phyloP scores from a whole-genome alignment of 1,140 invertebrate species.

The Apocrypta bakeri region DNA sequence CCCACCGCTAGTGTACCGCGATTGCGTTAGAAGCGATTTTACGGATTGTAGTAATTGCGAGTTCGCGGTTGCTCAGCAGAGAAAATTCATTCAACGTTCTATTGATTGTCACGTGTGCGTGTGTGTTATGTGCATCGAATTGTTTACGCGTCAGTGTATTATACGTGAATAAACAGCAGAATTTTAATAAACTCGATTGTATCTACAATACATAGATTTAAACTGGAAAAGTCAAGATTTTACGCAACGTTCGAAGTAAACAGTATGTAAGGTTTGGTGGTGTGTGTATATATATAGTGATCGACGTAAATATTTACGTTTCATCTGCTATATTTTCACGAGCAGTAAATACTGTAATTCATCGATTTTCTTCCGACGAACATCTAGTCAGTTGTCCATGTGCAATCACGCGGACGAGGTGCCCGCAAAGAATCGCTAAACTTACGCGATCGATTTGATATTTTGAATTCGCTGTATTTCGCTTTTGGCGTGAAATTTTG shows the following conservation, averaged over 20 bases:
- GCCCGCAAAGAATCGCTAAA: too few species aligned
- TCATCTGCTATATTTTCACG: neutral
- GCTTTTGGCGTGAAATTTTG: too few species aligned
- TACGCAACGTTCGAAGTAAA: conserved; percentile 11
- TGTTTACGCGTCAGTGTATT: neutral
- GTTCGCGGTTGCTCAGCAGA: conserved; percentile 27
- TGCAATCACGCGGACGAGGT: neutral
- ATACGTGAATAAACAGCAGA: too few species aligned
- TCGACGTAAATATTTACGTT: conserved; percentile 28
- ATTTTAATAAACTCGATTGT: too few species aligned
- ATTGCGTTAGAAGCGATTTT: neutral
- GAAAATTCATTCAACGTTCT: neutral
- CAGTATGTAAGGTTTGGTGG: neutral
- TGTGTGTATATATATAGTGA: too few species aligned
- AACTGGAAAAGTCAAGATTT: neutral
- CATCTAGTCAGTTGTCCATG: too few species aligned
- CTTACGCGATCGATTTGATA: neutral
- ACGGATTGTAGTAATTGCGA: conserved; percentile 37
- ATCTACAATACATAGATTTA: too few species aligned
- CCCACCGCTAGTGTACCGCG: neutral
- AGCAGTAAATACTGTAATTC: neutral
- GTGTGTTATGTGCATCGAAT: neutral
- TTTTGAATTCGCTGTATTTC: neutral
- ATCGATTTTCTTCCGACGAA: neutral
- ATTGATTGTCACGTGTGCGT: neutral